These are phyloP conservation scores for Arctocebus calabarensis DNA, from an alignment of 2,797 vertebrate species.

Conservation along the genomic window DNA sequence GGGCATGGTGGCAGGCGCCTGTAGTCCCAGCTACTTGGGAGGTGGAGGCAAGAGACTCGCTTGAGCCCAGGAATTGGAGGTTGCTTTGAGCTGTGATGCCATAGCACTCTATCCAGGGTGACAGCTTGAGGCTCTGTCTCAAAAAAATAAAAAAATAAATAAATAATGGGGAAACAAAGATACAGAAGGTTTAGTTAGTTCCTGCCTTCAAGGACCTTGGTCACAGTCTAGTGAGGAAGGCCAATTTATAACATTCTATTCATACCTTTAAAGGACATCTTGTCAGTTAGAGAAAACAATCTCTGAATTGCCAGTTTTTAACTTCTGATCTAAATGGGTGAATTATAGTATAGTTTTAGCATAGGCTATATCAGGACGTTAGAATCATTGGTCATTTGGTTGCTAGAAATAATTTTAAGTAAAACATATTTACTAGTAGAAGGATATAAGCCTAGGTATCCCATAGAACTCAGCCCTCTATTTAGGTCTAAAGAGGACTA, in stretches of 20 bases:
- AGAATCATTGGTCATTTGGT: neutral
- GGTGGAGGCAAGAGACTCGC: no score
- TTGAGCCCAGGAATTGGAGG: no score
- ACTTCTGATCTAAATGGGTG: constrained; percentile 21
- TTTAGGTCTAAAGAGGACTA: neutral
- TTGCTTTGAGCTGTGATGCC: no score
- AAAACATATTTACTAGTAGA: constrained; percentile 29
- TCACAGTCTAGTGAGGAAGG: constrained; percentile 38
- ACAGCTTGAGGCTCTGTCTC: no score
- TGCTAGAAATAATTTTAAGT: constrained; percentile 46
- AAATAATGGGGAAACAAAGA: constrained; percentile 28
- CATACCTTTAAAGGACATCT: neutral
- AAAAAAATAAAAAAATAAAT: no score
- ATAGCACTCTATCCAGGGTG: no score
- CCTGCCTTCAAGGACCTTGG: neutral
- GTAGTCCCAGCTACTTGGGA: no score
- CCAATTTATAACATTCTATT: neutral
- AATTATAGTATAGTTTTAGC: constrained; percentile 30
- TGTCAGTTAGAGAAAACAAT: constrained; percentile 9
- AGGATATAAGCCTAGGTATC: neutral
- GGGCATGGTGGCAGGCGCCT: no score
- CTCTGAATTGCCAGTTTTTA: constrained; percentile 40
- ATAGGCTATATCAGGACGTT: neutral
- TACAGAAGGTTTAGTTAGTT: neutral
- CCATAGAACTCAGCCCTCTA: neutral